A percentile compares a stretch with the other conserved stretches of the same genome.
These are phyloP conservation scores for Anser cygnoides DNA, from an alignment of 2,113 vertebrate genomes.

Conservation along the genomic window DNA sequence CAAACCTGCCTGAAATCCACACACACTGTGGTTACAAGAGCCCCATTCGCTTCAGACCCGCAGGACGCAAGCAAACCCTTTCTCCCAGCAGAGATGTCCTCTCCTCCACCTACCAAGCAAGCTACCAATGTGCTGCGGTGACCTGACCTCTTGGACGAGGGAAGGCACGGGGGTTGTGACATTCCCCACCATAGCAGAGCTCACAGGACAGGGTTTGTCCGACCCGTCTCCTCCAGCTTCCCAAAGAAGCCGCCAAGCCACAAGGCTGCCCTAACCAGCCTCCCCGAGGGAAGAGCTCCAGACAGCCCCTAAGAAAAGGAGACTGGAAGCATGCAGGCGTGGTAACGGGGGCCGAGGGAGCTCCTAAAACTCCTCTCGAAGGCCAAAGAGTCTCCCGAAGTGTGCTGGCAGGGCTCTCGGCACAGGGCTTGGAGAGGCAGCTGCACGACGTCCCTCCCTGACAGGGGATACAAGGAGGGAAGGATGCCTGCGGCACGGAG, in stretches of 20 bases:
- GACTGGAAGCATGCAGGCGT: not conserved
- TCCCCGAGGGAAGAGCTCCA: not conserved
- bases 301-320: constrained; percentile 26
- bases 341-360: not conserved
- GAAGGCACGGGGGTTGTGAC: not conserved
- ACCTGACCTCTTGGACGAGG: not conserved
- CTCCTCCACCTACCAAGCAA: not conserved
- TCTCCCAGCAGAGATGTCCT: not conserved
- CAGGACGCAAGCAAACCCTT: not conserved
- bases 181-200: not conserved
- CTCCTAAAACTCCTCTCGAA: not conserved
- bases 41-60: not conserved
- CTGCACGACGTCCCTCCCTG: not conserved
- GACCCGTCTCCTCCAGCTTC: constrained; percentile 3
- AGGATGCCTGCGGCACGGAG: not conserved
- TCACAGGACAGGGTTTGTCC: not conserved
- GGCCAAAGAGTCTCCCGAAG: not conserved
- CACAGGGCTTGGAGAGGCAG: not conserved
- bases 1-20: not conserved
- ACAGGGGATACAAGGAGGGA: not conserved
- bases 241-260: constrained; percentile 51
- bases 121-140: not conserved
- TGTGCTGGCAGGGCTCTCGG: not conserved
- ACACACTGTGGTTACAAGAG: not conserved
- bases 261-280: constrained; percentile 44